Evolutionary conservation across 2,797 vertebrate species (phyloP), one percentile per base, ranked within the genome.

Genomic region (Apogon hyalosoma): DNA sequence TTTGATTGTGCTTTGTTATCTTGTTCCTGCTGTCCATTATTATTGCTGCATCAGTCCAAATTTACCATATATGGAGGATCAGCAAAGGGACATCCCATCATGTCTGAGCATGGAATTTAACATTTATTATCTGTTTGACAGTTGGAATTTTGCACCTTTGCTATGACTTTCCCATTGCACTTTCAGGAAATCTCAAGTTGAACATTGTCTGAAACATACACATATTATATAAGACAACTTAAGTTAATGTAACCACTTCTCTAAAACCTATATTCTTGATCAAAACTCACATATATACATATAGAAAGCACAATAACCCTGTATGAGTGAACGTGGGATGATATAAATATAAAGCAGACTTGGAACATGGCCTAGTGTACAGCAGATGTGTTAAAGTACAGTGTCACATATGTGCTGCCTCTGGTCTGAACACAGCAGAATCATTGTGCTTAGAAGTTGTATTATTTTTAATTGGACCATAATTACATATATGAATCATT

Each of bases 391-490:
- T 62, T 69, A 51, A 77, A 80, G 66, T 59, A 80, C 72, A 11
- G 11, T 85, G 54, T 65, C 78, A 87, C 54, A 63, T 75, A 67
- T 57, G 13, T 80, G 66, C 36, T 76, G 47, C 14, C n/a, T 33
- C 46, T 55, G 24, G 21, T 36, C 12, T 7, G 13, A 45, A 38
- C 36, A 49, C 15, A 49, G 39, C 16, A 2, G 7, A 18, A 18
- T n/a, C 45, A 3, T 3, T 50, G 43, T 50, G 19, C 2, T 18
- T 51, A 4, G 8, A 19, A 18, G 51, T 6, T 42, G 7, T 51
- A 19, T 14, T 31, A 31, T 31, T 31, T 31, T 31, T 31, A 31
- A 31, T 31, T 6, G 28, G 28, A 31, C 28, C 1, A 3, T 31
- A 6, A 8, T 6, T 31, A 31, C 28, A 31, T 31, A 31, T 31